Evolutionary conservation across 2,113 vertebrate genomes (phyloP), one percentile per base, ranked within the genome.

Genomic region (Silurus glanis): DNA sequence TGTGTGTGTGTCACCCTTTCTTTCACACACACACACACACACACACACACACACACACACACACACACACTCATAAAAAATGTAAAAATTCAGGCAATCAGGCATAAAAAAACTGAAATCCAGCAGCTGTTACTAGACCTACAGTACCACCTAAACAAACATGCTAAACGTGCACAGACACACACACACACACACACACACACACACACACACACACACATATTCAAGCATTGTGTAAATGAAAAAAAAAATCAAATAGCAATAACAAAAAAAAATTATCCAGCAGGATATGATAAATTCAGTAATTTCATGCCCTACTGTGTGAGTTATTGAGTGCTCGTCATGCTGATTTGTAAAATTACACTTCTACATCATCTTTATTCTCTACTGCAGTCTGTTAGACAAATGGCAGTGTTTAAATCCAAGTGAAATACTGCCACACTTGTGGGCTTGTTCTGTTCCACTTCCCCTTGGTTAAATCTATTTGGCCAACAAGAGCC

Each of bases 231-330:
- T 86, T 87, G 90, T 90, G 87, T 86, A 89, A 92, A 92, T 86
- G 89, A 67, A 89, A 88, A 91, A 88, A 93, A 5, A 64, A 23
- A 64, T n/a, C 62, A 17, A 59, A 81, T 23, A 21, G 21, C 88
- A 90, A 89, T 75, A 91, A 90, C 71, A 89, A 90, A 94, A 82
- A 93, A 93, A 94, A 94, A 93, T 93, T 93, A 93, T 92, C 90
- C 90, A 90, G 64, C 76, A 80, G 90, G 91, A 93, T 88, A 89
- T 93, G 93, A 95, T 95, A 94, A 93, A 93, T 93, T 90, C 91
- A 87, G 91, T 92, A 92, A 95, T 95, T 95, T 95, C 93, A 95
- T 94, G 94, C 89, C 91, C 91, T 91, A 88, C 89, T 95, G 94
- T 93, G 90, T 92, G 92, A 92, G 85, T 92, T 92, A 92, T 91